Evolutionary conservation across 2,888 invertebrate genomes (phyloP), one percentile per base, ranked within the genome.

Genomic region (Lithophane socia): DNA sequence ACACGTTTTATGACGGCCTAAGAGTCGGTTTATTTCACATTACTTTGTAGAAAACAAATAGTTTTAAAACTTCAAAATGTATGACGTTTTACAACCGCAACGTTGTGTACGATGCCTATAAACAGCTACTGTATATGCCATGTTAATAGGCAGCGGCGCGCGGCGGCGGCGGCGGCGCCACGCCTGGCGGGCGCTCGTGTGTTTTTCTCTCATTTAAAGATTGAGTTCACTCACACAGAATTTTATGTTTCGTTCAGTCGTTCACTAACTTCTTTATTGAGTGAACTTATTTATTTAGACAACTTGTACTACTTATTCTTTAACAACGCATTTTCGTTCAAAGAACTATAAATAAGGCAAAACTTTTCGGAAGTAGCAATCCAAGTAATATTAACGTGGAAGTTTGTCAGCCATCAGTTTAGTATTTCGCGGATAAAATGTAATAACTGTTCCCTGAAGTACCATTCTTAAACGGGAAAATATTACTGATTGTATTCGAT

Each of bases 31-130:
- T 72, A 84, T 78, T 52, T 29, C 73, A 68, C 71, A 66, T 79
- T 80, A 86, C 78, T 76, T 79, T 84, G 84, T 86, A 37, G 66
- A 47, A 84, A 80, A 81, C 76, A 87, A 82, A 84, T 67, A 87
- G 67, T 80, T 79, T 87, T 75, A 68, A 80, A 81, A 86, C 82
- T 84, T 80, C n/a, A 71, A 82, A 79, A 74, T 79, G 67, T 80
- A 73, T 80, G 82, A 63, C 67, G 54, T 66, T 87, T 86, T 87
- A 87, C 67, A 80, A 75, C 84, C 76, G 75, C 75, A 60, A 70
- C 66, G 73, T 61, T 66, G 58, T 75, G 58, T 66, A 77, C 75
- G 67, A 68, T 42, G 37, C 54, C 78, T 69, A 74, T 75, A 79
- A 70, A 78, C 83, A 78, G 66, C 60, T 13, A 67, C 60, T 64